Conservation (phyloP, 2,113 vertebrate species). For the Glaucomys volans region DNA sequence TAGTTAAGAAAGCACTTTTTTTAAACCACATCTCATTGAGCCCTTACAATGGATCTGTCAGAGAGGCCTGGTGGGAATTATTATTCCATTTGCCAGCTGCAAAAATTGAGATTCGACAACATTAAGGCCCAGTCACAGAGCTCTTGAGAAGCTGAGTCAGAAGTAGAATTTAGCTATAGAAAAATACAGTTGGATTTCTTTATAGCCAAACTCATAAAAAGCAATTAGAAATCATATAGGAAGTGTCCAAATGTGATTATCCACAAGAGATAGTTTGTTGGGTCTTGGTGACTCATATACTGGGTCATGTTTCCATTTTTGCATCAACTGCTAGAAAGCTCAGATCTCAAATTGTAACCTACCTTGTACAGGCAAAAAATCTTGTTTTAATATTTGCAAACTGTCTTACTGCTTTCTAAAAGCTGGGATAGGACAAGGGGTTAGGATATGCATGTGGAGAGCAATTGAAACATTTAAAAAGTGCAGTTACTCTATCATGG, state of each 20-base stretch:
- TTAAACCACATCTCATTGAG: neutral
- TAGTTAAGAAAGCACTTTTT: neutral
- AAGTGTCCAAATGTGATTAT: neutral
- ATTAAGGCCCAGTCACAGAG: neutral
- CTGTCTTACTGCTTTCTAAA: neutral
- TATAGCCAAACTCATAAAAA: neutral
- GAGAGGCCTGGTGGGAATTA: slow-evolving; percentile 4
- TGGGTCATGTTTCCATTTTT: neutral
- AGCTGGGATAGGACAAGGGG: too few species aligned
- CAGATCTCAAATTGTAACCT: neutral
- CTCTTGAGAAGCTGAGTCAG: neutral
- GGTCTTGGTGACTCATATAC: neutral
- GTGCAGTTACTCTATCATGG: neutral
- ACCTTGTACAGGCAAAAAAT: neutral
- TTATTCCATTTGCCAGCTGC: neutral
- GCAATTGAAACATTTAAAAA: neutral
- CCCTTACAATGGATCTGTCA: neutral
- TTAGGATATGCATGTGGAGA: neutral
- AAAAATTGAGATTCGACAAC: neutral
- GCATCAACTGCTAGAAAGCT: neutral
- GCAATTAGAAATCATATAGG: neutral
- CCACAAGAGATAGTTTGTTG: neutral
- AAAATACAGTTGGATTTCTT: neutral
- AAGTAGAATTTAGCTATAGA: neutral
- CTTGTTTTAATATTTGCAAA: neutral